Percentiles rank a stretch among this genome's conserved stretches.
These are phyloP conservation scores for Mesitornis unicolor DNA, from an alignment of 2,113 vertebrate genomes.

Conservation along the genomic window DNA sequence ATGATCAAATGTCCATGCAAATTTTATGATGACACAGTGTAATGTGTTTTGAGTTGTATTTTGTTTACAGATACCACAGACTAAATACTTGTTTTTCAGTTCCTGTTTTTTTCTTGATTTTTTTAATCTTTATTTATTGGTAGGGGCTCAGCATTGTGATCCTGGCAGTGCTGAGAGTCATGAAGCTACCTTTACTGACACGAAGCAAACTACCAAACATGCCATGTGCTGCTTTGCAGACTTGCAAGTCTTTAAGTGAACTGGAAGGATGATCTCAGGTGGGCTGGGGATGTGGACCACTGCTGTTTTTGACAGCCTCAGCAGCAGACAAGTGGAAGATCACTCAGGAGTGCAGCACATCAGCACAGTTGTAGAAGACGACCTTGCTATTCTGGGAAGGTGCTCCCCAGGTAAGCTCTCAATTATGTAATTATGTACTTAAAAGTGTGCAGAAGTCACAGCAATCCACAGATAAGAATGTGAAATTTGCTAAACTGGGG, in stretches of 20 bases:
- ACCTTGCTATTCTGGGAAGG: not conserved
- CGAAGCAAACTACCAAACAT: not conserved
- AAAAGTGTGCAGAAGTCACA: not conserved
- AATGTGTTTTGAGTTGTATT: not conserved
- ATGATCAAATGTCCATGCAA: not conserved
- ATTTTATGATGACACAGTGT: fast-evolving
- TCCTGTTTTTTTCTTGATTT: not conserved
- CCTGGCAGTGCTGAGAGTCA: not conserved
- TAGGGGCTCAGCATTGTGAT: not conserved
- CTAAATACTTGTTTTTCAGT: not conserved
- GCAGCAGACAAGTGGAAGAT: not conserved
- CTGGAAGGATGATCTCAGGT: not conserved
- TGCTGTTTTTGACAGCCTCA: not conserved
- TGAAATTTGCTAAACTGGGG: not conserved
- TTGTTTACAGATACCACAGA: not conserved
- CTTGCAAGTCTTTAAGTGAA: not conserved
- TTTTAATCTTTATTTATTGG: not conserved
- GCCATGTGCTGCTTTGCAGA: not conserved
- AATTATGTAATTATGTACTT: not conserved
- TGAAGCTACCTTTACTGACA: fast-evolving
- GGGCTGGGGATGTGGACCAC: not conserved
- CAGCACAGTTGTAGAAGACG: fast-evolving
- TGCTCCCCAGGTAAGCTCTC: not conserved
- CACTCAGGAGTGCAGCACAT: not conserved
- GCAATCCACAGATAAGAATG: not conserved